Conservation (phyloP, 2,797 vertebrate genomes). For the Linurgus olivaceus region DNA sequence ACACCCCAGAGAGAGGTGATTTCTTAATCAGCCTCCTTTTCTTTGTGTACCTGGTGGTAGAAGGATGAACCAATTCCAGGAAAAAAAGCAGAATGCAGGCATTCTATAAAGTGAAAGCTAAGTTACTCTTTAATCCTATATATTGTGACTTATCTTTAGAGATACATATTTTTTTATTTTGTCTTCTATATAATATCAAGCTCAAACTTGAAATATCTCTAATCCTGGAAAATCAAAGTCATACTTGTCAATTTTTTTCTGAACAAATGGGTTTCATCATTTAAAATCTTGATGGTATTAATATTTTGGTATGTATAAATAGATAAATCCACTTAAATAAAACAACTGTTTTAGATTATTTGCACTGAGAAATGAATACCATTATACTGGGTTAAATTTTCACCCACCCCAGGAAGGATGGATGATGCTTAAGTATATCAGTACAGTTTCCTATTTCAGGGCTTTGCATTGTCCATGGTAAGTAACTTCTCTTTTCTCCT, state of each 20-base stretch:
- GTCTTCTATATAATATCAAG: background rate
- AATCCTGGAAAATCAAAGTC: background rate
- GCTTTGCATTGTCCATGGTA: conserved; percentile 53
- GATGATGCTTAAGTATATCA: background rate
- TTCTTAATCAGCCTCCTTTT: background rate
- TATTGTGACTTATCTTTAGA: background rate
- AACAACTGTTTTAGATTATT: background rate
- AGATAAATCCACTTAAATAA: background rate
- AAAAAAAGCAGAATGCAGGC: background rate
- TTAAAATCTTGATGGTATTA: background rate
- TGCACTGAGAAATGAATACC: background rate
- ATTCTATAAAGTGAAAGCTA: background rate
- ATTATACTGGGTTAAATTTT: background rate
- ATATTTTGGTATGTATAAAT: background rate
- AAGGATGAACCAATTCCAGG: background rate
- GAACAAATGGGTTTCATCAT: background rate
- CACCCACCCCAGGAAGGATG: background rate
- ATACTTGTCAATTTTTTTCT: background rate
- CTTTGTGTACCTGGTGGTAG: background rate
- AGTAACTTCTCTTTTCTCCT: conserved; percentile 67
- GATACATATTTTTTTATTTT: background rate
- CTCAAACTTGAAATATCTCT: background rate
- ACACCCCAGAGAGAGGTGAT: background rate
- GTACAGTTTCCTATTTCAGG: background rate
- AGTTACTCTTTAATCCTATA: background rate